phyloP scores from a whole-genome alignment of 2,113 vertebrate species.

The Lamprologus ornatipinnis region DNA sequence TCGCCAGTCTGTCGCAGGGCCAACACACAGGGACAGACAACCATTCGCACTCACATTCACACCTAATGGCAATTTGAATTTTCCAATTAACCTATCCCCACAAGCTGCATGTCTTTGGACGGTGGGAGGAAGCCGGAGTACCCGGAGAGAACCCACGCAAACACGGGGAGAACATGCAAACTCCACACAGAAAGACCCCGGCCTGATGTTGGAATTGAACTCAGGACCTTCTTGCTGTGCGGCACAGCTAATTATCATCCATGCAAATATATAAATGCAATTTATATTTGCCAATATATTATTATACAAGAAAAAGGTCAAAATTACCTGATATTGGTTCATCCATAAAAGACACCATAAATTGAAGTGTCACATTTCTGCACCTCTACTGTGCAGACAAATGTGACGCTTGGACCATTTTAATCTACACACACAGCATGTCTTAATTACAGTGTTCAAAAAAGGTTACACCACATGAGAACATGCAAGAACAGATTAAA shows the following conservation, averaged over 20 bases:
- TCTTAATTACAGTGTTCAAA: not conserved
- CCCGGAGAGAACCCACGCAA: no score
- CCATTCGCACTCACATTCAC: no score
- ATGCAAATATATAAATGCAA: not conserved
- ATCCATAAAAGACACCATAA: not conserved
- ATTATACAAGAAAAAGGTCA: not conserved
- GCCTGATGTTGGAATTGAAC: no score
- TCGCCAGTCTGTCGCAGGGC: no score
- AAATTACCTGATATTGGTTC: not conserved
- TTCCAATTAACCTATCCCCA: no score
- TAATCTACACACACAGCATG: not conserved
- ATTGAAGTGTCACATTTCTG: not conserved
- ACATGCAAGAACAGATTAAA: not conserved
- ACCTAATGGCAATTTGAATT: no score
- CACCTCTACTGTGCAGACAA: not conserved
- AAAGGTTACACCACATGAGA: not conserved
- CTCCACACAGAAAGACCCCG: no score
- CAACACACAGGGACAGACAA: no score
- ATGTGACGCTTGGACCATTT: not conserved
- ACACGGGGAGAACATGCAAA: no score
- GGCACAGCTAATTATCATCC: not conserved
- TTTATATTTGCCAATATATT: not conserved
- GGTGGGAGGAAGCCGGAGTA: no score
- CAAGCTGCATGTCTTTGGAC: no score
- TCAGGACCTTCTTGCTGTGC: no score